Conservation (phyloP, 2,113 vertebrate species). For the Rhea americana region DNA sequence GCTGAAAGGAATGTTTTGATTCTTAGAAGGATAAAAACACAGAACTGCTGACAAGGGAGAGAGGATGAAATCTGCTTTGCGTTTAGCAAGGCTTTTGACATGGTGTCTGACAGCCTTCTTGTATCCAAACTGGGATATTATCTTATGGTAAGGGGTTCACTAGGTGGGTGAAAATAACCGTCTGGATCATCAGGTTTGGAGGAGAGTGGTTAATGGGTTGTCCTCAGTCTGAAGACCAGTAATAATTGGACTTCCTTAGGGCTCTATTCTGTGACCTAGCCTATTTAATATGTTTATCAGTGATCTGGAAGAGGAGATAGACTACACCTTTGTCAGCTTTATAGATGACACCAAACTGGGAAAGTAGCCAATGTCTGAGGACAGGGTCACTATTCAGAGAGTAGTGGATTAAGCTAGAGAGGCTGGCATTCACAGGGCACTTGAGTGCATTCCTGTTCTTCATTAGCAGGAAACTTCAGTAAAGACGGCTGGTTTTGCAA, state of each 20-base stretch:
- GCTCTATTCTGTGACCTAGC: neutral
- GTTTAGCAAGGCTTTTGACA: neutral
- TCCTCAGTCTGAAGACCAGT: fast-evolving
- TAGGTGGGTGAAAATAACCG: neutral
- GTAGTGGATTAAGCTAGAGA: too few species aligned
- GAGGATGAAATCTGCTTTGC: neutral
- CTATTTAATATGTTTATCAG: neutral
- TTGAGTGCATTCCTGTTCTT: neutral
- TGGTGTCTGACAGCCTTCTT: neutral
- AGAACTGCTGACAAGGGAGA: neutral
- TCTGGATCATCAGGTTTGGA: neutral
- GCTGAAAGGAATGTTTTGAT: slow-evolving; percentile 24
- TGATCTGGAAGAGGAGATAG: neutral
- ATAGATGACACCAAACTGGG: neutral
- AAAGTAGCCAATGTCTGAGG: neutral
- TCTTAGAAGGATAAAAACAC: neutral
- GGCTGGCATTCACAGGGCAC: neutral
- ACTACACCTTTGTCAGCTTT: neutral
- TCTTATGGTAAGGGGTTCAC: fast-evolving
- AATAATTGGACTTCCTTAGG: neutral
- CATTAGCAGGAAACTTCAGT: neutral
- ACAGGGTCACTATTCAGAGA: neutral
- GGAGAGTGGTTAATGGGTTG: neutral
- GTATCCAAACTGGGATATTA: neutral
- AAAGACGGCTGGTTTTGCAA: neutral